phyloP scores from a whole-genome alignment of 2,888 invertebrate genomes.

The Pyrrhia umbra region DNA sequence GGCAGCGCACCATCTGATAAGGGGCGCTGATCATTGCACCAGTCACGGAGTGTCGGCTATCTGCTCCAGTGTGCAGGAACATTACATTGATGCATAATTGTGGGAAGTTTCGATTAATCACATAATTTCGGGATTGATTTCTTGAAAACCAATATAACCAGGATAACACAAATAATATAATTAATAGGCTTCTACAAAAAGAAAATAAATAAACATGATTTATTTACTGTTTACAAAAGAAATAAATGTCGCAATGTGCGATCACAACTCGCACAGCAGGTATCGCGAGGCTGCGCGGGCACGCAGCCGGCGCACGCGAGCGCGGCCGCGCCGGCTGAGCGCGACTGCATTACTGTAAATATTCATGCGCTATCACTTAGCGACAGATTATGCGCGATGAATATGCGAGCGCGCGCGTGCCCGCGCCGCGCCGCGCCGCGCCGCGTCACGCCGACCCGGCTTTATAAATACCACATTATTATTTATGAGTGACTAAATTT shows the following conservation, averaged over 20 bases:
- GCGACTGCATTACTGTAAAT: constrained; percentile 66
- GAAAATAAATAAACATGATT: too few relatives aligned
- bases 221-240: too few relatives aligned
- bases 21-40: neutral
- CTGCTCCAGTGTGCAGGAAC: neutral
- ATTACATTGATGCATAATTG: neutral
- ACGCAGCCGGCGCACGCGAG: too few relatives aligned
- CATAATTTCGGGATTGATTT: neutral
- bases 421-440: constrained; percentile 16
- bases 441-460: constrained; percentile 6
- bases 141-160: too few relatives aligned
- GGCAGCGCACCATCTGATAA: constrained; percentile 7
- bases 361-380: constrained; percentile 66
- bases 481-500: constrained; percentile 61
- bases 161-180: too few relatives aligned
- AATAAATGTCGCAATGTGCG: neutral
- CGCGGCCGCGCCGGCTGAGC: constrained; percentile 56
- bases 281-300: too few relatives aligned
- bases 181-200: too few relatives aligned
- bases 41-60: neutral
- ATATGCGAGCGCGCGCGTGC: constrained; percentile 62
- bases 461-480: constrained; percentile 58
- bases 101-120: neutral
- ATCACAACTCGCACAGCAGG: neutral
- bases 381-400: constrained; percentile 67